Evolutionary conservation across 2,113 vertebrate genomes (phyloP), one percentile per base, ranked within the genome.

Genomic region (Pampusana beccarii): DNA sequence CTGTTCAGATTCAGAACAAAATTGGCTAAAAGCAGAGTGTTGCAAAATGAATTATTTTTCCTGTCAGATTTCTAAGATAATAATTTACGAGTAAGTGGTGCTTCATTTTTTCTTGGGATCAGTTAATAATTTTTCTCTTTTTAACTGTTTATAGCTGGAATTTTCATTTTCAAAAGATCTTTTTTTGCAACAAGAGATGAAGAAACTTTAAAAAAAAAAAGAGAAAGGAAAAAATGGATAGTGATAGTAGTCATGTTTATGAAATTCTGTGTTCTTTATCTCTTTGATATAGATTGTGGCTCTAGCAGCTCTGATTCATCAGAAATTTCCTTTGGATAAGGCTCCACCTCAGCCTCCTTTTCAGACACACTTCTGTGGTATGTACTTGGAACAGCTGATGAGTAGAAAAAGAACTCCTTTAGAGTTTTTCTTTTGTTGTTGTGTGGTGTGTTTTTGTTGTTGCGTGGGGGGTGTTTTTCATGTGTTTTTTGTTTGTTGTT

Each of bases 281-380:
- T 96, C 46, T 13, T 95, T 93, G 72, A 19, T 85, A 21, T 95
- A 99, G 99, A 96, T 99, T 71, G 98, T 99, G 88, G 99, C 99
- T 60, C 36, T 99, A 80, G 98, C 98, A 96, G 99, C 98, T 44
- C 98, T 99, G 50, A 91, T 99, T 60, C 99, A 99, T 97, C 97
- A 99, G 78, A 91, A 85, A 40, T 99, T 99, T 97, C 98, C 98
- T 51, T 95, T 99, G 97, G 99, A 99, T 93, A 99, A 99, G 98
- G 98, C 99, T 69, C 96, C 99, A 25, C 99, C 99, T 81, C 98
- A 98, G 4, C 98, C 99, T 91, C 99, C 99, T 25, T 99, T 99
- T 97, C 99, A 99, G 95, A 98, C 97, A 16, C 98, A 99, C 88
- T 99, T 99, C 92, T 99, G 99, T 95, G 99, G 99, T 99, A 98